phyloP scores from a whole-genome alignment of 2,113 vertebrate species.

The Brienomyrus brachyistius region DNA sequence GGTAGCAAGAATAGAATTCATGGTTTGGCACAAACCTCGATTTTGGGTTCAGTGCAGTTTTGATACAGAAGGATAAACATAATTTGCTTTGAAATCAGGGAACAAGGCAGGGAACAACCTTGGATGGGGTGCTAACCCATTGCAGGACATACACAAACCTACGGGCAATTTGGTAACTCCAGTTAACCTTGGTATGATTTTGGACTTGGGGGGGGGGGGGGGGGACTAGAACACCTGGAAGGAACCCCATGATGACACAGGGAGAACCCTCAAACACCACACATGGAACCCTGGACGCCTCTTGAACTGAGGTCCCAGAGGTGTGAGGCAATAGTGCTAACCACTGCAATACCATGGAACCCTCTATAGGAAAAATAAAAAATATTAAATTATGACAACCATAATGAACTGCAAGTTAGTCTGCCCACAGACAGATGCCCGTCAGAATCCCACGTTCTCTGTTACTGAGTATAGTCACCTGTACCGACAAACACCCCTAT shows the following conservation, averaged over 20 bases:
- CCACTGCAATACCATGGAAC: too few species aligned
- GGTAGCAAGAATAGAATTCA: neutral
- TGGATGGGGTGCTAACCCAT: too few species aligned
- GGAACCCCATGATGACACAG: neutral
- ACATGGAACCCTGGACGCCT: neutral
- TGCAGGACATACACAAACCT: too few species aligned
- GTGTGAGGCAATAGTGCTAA: neutral
- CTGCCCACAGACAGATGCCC: neutral
- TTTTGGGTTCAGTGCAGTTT: neutral
- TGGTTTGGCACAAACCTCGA: neutral
- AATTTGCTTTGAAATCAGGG: neutral
- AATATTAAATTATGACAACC: neutral
- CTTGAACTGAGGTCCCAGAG: neutral
- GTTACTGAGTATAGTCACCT: neutral
- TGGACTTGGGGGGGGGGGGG: neutral
- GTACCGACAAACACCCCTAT: neutral
- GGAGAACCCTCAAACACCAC: neutral
- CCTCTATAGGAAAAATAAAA: neutral
- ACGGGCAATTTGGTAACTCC: too few species aligned
- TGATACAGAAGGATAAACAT: neutral
- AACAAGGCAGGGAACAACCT: too few species aligned
- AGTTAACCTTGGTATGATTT: neutral
- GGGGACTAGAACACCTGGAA: neutral
- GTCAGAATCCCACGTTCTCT: neutral
- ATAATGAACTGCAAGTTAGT: neutral